Evolutionary conservation across 2,797 vertebrate genomes (phyloP).

Genomic region (Saxicola maurus): DNA sequence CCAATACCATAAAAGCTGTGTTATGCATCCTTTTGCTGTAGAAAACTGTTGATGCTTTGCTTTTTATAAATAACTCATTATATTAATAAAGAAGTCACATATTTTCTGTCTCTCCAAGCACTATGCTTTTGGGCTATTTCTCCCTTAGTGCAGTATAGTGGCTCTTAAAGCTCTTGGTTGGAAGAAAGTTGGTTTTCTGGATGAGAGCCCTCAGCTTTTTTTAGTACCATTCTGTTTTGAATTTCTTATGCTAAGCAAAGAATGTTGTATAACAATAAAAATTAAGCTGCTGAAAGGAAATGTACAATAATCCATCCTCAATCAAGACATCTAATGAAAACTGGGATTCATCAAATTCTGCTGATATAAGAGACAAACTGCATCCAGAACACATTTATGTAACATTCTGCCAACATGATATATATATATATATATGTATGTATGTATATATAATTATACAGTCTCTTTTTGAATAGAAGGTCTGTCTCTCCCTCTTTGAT

Average conservation of each 20-base stretch:
- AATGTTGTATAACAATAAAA: not conserved
- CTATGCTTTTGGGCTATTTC: not conserved
- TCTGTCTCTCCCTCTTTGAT: not conserved
- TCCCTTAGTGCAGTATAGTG: not conserved
- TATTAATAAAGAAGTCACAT: not conserved
- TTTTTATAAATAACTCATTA: not conserved
- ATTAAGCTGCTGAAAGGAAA: slow-evolving; percentile 10
- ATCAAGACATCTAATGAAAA: not conserved
- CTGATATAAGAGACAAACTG: not conserved
- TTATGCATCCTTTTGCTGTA: not conserved
- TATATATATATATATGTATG: too few relatives aligned
- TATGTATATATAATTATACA: not conserved
- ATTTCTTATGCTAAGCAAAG: slow-evolving; percentile 12
- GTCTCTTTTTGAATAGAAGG: not conserved
- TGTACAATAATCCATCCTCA: not conserved
- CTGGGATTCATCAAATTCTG: not conserved
- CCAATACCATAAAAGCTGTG: not conserved
- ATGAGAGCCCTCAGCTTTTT: not conserved
- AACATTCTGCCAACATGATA: not conserved
- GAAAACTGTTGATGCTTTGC: not conserved
- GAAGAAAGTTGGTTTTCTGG: not conserved
- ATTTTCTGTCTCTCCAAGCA: not conserved
- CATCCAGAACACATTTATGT: not conserved
- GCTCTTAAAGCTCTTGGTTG: not conserved
- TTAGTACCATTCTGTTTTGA: not conserved